phyloP scores from a whole-genome alignment of 2,113 vertebrate species.

The Phoenicopterus ruber region DNA sequence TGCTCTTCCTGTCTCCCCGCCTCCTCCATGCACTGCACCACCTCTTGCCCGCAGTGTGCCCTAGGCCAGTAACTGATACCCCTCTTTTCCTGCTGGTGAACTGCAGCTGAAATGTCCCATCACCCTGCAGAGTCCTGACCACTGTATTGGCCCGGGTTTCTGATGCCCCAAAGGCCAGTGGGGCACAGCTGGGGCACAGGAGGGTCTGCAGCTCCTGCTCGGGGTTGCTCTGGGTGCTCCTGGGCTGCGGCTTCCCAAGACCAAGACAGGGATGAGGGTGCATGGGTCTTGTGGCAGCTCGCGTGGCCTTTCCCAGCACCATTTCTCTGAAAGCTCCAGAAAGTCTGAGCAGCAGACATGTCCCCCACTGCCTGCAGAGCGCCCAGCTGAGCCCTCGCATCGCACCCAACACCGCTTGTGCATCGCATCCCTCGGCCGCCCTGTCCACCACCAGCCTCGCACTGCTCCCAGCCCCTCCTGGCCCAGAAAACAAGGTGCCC shows the following conservation, averaged over 20 bases:
- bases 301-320: not conserved
- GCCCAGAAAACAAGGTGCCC: not conserved
- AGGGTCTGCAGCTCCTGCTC: not conserved
- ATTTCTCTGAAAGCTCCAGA: not conserved
- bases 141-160: not conserved
- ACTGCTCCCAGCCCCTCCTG: not conserved
- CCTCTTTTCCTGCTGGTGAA: not conserved
- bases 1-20: not conserved
- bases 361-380: not conserved
- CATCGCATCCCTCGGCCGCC: accelerated
- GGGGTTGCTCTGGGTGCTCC: not conserved
- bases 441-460: too few species aligned
- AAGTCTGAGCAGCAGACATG: not conserved
- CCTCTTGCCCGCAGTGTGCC: not conserved
- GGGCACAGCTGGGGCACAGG: not conserved
- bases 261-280: not conserved
- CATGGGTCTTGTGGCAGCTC: not conserved
- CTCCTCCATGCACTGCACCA: not conserved
- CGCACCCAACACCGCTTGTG: not conserved
- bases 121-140: not conserved
- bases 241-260: accelerated
- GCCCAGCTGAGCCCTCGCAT: not conserved
- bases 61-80: not conserved
- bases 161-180: not conserved
- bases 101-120: not conserved